These are phyloP conservation scores for Oryzias woworae DNA, from an alignment of 2,113 vertebrate genomes.

Conservation along the genomic window DNA sequence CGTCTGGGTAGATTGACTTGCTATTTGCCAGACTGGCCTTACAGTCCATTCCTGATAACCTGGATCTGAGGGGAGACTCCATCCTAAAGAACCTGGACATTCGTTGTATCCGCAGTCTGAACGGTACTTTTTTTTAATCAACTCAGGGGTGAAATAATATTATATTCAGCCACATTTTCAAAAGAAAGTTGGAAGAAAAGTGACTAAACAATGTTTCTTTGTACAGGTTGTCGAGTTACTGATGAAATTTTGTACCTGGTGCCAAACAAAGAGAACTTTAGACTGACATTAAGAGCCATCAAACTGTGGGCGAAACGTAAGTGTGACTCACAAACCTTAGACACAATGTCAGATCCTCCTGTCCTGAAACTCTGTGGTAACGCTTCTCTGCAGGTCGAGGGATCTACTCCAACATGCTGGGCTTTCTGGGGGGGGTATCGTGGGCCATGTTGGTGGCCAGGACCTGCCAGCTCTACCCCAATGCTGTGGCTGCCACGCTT, in stretches of 20 bases:
- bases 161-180: neutral
- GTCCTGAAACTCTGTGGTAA: neutral
- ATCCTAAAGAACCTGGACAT: conserved; percentile 92
- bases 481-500: conserved; percentile 91
- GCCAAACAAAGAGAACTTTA: conserved; percentile 97
- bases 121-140: conserved; percentile 76
- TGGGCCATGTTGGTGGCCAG: conserved; percentile 98
- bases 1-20: conserved; percentile 87
- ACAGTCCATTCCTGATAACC: conserved; percentile 90
- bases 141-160: neutral
- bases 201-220: neutral
- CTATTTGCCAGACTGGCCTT: conserved; percentile 93
- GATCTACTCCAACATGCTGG: conserved; percentile 97
- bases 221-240: conserved; percentile 92
- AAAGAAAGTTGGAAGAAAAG: neutral
- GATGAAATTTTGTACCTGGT: conserved; percentile 97
- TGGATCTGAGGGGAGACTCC: conserved; percentile 92
- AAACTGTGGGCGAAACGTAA: conserved; percentile 99
- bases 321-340: conserved; percentile 45
- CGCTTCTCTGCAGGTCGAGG: conserved; percentile 82
- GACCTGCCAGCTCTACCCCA: conserved; percentile 94
- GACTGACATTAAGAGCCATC: conserved; percentile 89
- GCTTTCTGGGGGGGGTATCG: conserved; percentile 96
- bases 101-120: conserved; percentile 95
- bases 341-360: too few relatives aligned